Percentiles rank a stretch among this genome's conserved stretches.
Evolutionary conservation across 2,888 invertebrate species (phyloP).

Genomic region (Pseudococcus longispinus): DNA sequence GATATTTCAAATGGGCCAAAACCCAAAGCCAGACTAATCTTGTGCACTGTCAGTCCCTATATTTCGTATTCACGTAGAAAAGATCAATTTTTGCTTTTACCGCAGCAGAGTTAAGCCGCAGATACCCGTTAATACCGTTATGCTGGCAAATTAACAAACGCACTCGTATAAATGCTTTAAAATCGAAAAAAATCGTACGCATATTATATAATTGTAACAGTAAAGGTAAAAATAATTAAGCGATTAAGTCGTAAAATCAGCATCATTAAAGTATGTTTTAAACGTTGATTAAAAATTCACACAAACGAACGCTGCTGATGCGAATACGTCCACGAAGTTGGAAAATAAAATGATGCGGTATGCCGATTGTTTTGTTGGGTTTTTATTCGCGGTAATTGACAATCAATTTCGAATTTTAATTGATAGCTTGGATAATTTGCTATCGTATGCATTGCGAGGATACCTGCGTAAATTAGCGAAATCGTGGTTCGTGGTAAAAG

Average conservation of each 20-base stretch:
- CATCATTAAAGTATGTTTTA: neutral
- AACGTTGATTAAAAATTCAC: slow-evolving; percentile 18
- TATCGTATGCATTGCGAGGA: neutral
- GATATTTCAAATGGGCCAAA: neutral
- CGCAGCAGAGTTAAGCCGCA: neutral
- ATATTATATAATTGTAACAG: slow-evolving; percentile 32
- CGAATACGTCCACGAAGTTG: neutral
- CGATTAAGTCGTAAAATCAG: slow-evolving; percentile 35
- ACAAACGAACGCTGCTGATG: neutral
- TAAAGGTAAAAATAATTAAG: slow-evolving; percentile 27
- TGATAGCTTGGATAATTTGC: neutral
- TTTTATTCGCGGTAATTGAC: neutral
- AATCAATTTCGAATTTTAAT: neutral
- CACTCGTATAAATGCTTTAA: neutral
- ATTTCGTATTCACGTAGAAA: neutral
- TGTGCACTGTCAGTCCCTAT: neutral
- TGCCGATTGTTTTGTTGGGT: neutral
- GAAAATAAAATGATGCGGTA: neutral
- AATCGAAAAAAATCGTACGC: neutral
- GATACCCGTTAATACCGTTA: neutral
- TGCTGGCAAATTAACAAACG: neutral
- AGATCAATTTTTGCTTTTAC: neutral
- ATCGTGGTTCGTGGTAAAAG: neutral
- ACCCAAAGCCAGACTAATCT: neutral
- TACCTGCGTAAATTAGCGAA: neutral